These are phyloP conservation scores for Ptilorrhoa leucosticta DNA, from an alignment of 2,113 vertebrate species.

Conservation along the genomic window DNA sequence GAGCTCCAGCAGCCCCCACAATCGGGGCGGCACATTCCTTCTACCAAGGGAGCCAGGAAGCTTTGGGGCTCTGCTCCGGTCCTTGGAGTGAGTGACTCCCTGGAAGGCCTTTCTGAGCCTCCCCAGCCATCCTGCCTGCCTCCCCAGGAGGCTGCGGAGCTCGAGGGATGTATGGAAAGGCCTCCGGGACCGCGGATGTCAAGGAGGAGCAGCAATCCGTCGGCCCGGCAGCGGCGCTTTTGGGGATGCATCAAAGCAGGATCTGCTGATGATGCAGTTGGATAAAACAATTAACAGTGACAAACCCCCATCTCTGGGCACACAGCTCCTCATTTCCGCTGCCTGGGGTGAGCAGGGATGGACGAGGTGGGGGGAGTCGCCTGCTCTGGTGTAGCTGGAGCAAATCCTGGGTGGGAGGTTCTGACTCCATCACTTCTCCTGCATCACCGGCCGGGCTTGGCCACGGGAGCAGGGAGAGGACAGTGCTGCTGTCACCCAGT, in stretches of 20 bases:
- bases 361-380: background rate
- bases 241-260: background rate
- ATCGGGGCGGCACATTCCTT: background rate
- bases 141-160: background rate
- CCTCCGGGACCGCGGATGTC: background rate
- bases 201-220: background rate
- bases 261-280: background rate
- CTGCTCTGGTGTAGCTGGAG: background rate
- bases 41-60: background rate
- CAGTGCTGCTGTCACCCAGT: background rate
- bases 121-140: background rate
- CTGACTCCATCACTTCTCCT: background rate
- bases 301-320: background rate
- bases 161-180: fast-evolving
- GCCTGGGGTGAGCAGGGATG: background rate
- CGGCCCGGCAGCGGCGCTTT: fast-evolving
- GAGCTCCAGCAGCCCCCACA: background rate
- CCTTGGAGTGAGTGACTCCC: background rate
- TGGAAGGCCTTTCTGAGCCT: background rate
- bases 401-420: background rate
- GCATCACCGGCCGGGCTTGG: fast-evolving
- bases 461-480: no score
- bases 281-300: background rate
- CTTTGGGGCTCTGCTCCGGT: background rate
- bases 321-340: background rate